Conservation (phyloP, 2,113 vertebrate species). For the Charina bottae region DNA sequence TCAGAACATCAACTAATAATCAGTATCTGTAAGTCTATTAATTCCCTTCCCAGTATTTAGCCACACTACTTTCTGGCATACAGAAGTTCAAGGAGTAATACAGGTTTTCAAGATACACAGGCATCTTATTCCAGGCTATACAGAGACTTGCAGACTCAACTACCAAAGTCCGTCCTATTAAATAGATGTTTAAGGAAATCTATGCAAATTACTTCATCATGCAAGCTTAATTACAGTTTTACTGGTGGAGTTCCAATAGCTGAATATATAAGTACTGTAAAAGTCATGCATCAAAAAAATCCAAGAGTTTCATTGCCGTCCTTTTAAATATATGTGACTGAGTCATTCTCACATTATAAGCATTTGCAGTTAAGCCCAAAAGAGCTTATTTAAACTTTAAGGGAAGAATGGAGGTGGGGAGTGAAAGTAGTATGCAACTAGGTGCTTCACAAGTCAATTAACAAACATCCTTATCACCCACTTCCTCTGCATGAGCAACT, state of each 20-base stretch:
- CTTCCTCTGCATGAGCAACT: constrained; percentile 73
- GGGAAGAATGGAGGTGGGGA: not conserved
- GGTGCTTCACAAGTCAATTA: constrained; percentile 35
- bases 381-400: constrained; percentile 12
- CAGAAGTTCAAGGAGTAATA: constrained; percentile 56
- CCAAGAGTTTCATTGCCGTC: not conserved
- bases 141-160: not conserved
- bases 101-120: constrained; percentile 27
- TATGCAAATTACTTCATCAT: not conserved
- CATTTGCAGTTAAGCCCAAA: not conserved
- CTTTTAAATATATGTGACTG: not conserved
- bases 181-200: not conserved
- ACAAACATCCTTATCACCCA: constrained; percentile 58
- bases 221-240: not conserved
- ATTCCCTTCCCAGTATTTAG: constrained; percentile 50
- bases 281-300: not conserved
- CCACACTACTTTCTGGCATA: constrained; percentile 38
- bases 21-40: constrained; percentile 40
- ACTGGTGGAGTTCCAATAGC: not conserved
- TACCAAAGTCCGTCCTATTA: not conserved
- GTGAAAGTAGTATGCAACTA: constrained; percentile 25
- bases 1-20: constrained; percentile 57
- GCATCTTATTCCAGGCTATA: not conserved
- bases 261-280: not conserved
- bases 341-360: not conserved